These are phyloP conservation scores for Coregonus clupeaformis DNA, from an alignment of 2,113 vertebrate species.

Conservation along the genomic window DNA sequence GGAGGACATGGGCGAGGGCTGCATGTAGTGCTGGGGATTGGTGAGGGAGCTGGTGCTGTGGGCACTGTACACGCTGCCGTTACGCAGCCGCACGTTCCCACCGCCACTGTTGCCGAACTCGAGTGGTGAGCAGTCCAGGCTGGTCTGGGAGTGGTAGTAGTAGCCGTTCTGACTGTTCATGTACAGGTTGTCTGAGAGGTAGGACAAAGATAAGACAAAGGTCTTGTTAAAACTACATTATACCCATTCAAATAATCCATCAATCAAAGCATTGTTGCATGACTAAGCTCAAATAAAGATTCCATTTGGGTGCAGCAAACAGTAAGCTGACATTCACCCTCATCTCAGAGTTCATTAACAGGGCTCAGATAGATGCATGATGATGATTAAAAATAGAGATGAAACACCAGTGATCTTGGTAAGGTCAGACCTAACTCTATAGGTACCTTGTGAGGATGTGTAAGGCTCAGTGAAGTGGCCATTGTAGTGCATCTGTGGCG, in stretches of 20 bases:
- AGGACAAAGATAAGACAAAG: neutral
- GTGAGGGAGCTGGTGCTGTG: conserved; percentile 89
- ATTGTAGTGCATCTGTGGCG: conserved; percentile 91
- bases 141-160: conserved; percentile 96
- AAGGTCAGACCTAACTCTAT: neutral
- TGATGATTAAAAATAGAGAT: no score
- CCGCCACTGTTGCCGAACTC: conserved; percentile 77
- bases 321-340: no score
- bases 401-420: no score
- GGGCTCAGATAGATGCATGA: no score
- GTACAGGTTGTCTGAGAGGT: conserved; percentile 90
- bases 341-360: no score
- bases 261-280: neutral
- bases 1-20: conserved; percentile 95
- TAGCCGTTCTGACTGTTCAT: conserved; percentile 92
- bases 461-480: conserved; percentile 92
- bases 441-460: conserved; percentile 90
- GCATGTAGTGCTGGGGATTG: conserved; percentile 89
- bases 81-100: conserved; percentile 82
- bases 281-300: neutral
- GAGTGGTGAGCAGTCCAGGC: conserved; percentile 86
- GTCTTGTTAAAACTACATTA: neutral
- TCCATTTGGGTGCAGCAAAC: no score
- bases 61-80: conserved; percentile 69
- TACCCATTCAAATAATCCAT: no score